Conservation (phyloP, 2,888 invertebrate species). For the Mythimna ferrago region DNA sequence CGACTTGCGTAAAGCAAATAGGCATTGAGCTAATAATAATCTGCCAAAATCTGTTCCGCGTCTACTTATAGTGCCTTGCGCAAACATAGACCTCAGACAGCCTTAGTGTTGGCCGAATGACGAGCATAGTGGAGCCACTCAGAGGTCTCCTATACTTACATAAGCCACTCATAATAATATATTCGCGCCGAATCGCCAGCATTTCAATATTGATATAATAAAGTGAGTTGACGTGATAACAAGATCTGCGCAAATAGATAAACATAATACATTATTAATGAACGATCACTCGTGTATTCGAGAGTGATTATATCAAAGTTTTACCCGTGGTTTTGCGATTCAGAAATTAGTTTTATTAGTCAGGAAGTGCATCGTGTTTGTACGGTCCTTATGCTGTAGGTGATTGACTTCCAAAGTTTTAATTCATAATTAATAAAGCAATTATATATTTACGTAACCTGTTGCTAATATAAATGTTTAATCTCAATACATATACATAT, state of each 20-base stretch:
- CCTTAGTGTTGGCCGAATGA: constrained; percentile 6
- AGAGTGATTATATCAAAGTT: constrained; percentile 32
- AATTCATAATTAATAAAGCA: not conserved
- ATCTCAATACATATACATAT: too few relatives aligned
- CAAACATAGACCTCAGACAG: constrained; percentile 18
- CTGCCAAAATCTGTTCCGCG: constrained; percentile 40
- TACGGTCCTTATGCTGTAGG: constrained; percentile 11
- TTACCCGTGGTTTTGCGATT: constrained; percentile 27
- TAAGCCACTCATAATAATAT: constrained; percentile 42
- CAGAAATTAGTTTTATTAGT: constrained; percentile 27
- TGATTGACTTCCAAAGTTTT: not conserved
- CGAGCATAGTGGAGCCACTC: constrained; percentile 1
- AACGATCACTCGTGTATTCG: constrained; percentile 45
- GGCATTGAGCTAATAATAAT: constrained; percentile 26
- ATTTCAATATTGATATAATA: constrained; percentile 75
- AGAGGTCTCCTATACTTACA: constrained; percentile 33
- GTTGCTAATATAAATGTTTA: too few relatives aligned
- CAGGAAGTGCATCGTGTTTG: constrained; percentile 29
- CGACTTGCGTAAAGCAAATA: constrained; percentile 42
- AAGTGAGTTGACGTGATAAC: constrained; percentile 65
- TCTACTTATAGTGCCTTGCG: constrained; percentile 17
- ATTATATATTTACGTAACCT: not conserved
- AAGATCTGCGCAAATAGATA: constrained; percentile 67
- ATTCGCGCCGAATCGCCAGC: constrained; percentile 44
- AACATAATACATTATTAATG: constrained; percentile 66